These are phyloP conservation scores for Cydia amplana DNA, from an alignment of 1,140 invertebrate species.

Conservation along the genomic window DNA sequence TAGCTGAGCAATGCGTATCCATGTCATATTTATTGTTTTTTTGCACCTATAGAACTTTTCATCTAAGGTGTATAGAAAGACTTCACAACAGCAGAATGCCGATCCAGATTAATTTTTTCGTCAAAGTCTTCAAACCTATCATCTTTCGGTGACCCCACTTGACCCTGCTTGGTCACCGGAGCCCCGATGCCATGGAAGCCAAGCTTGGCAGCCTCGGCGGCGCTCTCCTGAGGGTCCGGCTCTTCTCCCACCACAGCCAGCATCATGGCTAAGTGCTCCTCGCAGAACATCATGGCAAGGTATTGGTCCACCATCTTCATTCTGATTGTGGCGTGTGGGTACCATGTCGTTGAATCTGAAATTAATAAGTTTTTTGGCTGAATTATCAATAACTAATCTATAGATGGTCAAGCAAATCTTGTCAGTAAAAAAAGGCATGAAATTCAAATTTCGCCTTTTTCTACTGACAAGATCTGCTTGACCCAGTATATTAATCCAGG, in stretches of 20 bases:
- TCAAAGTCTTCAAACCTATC: neutral
- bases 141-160: neutral
- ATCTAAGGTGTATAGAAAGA: neutral
- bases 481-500: slow-evolving; percentile 9
- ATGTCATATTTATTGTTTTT: too few species aligned
- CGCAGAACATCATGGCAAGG: slow-evolving; percentile 56
- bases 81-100: neutral
- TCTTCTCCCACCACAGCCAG: slow-evolving; percentile 53
- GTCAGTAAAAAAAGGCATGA: too few species aligned
- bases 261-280: slow-evolving; percentile 47
- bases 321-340: slow-evolving; percentile 43
- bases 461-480: too few species aligned
- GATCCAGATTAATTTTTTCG: neutral
- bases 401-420: too few species aligned
- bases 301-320: slow-evolving; percentile 61
- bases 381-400: too few species aligned
- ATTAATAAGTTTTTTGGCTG: too few species aligned
- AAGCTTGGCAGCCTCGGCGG: slow-evolving; percentile 44
- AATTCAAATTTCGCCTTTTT: too few species aligned
- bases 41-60: neutral
- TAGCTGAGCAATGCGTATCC: too few species aligned
- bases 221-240: slow-evolving; percentile 43
- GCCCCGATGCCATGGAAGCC: slow-evolving; percentile 50
- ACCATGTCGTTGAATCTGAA: slow-evolving; percentile 43
- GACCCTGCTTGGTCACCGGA: slow-evolving; percentile 41